Evolutionary conservation across 1,140 invertebrate genomes (phyloP).

Genomic region (Megalonaias nervosa): DNA sequence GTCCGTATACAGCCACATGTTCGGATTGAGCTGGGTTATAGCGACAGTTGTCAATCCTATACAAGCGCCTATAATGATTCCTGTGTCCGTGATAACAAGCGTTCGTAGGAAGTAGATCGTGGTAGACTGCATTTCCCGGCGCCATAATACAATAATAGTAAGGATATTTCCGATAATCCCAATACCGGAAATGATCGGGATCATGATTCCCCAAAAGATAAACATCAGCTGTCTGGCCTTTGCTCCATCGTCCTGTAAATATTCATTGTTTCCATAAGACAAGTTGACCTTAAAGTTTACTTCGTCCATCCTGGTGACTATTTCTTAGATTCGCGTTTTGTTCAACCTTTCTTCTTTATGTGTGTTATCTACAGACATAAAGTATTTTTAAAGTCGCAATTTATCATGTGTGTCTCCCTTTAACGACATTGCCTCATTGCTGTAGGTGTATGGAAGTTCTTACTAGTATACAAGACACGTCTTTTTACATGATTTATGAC

Average conservation of each 20-base stretch:
- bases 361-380: no score
- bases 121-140: slow-evolving; percentile 64
- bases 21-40: slow-evolving; percentile 70
- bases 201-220: slow-evolving; percentile 61
- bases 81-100: slow-evolving; percentile 63
- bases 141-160: slow-evolving; percentile 66
- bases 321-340: no score
- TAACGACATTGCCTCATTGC: no score
- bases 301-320: slow-evolving; percentile 12
- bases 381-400: no score
- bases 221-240: slow-evolving; percentile 44
- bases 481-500: no score
- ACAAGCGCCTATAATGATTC: slow-evolving; percentile 84
- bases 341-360: no score
- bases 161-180: slow-evolving; percentile 69
- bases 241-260: slow-evolving; percentile 41
- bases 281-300: slow-evolving; percentile 62
- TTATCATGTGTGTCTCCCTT: no score
- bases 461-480: no score
- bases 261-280: slow-evolving; percentile 47
- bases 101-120: slow-evolving; percentile 66
- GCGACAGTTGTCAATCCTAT: slow-evolving; percentile 41
- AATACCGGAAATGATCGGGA: slow-evolving; percentile 55
- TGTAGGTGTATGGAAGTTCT: no score
- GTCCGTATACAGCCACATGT: slow-evolving; percentile 74